These are phyloP conservation scores for Trilocha varians DNA, from an alignment of 2,888 invertebrate species.

Conservation along the genomic window DNA sequence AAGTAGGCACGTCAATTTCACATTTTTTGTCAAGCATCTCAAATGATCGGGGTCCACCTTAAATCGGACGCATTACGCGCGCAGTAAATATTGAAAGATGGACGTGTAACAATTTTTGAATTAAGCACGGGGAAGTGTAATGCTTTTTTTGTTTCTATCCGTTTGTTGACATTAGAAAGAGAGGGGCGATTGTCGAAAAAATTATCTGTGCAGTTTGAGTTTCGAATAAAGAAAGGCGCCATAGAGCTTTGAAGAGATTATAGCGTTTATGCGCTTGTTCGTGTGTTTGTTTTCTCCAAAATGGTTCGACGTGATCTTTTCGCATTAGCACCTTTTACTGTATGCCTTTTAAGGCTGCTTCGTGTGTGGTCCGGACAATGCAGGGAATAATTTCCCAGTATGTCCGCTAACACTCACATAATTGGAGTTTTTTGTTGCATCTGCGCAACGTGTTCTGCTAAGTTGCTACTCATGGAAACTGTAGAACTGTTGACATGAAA, in stretches of 20 bases:
- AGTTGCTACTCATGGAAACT: no score
- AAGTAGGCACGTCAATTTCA: slow-evolving; percentile 29
- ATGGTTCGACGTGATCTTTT: slow-evolving; percentile 58
- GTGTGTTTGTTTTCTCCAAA: slow-evolving; percentile 56
- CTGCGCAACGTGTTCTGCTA: no score
- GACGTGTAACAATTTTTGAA: slow-evolving; percentile 57
- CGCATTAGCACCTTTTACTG: slow-evolving; percentile 70
- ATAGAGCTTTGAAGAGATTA: slow-evolving; percentile 52
- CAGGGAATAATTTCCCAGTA: slow-evolving; percentile 18
- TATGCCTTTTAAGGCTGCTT: slow-evolving; percentile 45
- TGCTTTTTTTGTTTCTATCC: neutral
- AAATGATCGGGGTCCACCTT: slow-evolving; percentile 24
- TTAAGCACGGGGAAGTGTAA: slow-evolving; percentile 29
- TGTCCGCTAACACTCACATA: slow-evolving; percentile 24
- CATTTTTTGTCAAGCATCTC: slow-evolving; percentile 13
- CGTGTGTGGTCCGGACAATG: slow-evolving; percentile 56
- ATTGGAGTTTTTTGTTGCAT: no score
- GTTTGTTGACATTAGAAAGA: slow-evolving; percentile 1
- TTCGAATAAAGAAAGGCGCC: slow-evolving; percentile 56
- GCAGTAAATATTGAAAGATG: slow-evolving; percentile 52
- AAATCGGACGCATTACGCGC: slow-evolving; percentile 43
- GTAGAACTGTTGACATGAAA: no score
- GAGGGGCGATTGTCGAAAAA: neutral
- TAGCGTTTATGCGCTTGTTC: slow-evolving; percentile 50
- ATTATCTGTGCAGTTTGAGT: slow-evolving; percentile 31